phyloP scores from a whole-genome alignment of 2,888 invertebrate species.

The Conops quadrifasciatus region DNA sequence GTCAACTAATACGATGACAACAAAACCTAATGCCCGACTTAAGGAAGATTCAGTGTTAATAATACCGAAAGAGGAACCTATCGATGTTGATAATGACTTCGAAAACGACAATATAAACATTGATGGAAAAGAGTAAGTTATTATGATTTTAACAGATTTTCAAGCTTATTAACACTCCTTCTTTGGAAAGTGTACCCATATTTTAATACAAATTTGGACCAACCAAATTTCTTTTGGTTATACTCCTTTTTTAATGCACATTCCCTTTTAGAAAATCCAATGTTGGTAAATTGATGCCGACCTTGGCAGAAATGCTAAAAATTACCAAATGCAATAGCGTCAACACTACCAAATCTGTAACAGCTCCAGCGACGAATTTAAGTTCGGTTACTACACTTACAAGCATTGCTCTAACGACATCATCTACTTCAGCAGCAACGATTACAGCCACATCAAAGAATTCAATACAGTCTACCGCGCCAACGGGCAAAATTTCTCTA shows the following conservation, averaged over 20 bases:
- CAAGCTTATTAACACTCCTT: neutral
- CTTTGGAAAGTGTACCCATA: neutral
- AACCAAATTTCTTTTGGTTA: neutral
- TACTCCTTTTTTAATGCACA: neutral
- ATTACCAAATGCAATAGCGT: conserved; percentile 48
- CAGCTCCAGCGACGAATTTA: conserved; percentile 35
- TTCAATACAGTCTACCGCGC: conserved; percentile 36
- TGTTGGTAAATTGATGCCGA: conserved; percentile 45
- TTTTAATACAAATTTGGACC: neutral
- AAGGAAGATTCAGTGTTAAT: conserved; percentile 45
- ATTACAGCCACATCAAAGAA: conserved; percentile 39
- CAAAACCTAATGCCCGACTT: conserved; percentile 11
- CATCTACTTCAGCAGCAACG: conserved; percentile 39
- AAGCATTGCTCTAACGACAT: conserved; percentile 33
- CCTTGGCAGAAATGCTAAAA: conserved; percentile 54
- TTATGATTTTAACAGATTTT: neutral
- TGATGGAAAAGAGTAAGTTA: conserved; percentile 21
- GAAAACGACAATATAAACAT: conserved; percentile 35
- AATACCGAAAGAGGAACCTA: conserved; percentile 63
- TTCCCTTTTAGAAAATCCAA: conserved; percentile 18
- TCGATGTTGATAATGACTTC: conserved; percentile 59
- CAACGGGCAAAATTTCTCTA: conserved; percentile 60
- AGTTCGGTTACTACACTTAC: conserved; percentile 33
- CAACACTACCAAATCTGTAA: conserved; percentile 45
- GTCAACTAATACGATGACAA: conserved; percentile 41